Evolutionary conservation across 2,113 vertebrate species (phyloP).

Genomic region (Canis aureus): DNA sequence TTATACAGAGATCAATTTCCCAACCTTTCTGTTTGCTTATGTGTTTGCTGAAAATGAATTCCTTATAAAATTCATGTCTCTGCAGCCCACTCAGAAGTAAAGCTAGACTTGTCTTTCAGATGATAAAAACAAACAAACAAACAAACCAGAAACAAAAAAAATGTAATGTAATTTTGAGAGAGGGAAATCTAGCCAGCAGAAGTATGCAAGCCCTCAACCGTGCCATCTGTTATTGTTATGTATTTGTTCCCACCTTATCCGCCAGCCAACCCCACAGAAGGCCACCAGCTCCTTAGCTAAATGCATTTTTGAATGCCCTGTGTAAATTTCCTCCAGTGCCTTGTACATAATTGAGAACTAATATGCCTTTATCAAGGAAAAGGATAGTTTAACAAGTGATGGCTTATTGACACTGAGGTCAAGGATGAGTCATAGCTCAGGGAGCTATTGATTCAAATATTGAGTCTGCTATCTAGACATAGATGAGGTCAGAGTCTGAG

Average conservation of each 20-base stretch:
- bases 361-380: not conserved
- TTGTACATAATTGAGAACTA: not conserved
- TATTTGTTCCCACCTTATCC: not conserved
- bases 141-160: not conserved
- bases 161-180: not conserved
- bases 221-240: fast-evolving
- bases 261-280: not conserved
- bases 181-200: not conserved
- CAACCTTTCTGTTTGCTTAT: not conserved
- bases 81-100: not conserved
- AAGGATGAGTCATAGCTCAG: not conserved
- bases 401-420: not conserved
- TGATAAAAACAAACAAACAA: not conserved
- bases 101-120: not conserved
- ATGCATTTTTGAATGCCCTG: not conserved
- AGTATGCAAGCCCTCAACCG: fast-evolving
- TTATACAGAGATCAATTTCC: not conserved
- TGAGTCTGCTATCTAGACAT: not conserved
- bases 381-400: not conserved
- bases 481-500: not conserved
- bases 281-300: not conserved
- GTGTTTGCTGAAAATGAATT: not conserved
- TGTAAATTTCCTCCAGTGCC: not conserved
- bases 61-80: not conserved
- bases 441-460: not conserved